Evolutionary conservation across 2,797 vertebrate genomes (phyloP), one percentile per base, ranked within the genome.

Genomic region (Megaceryle alcyon): DNA sequence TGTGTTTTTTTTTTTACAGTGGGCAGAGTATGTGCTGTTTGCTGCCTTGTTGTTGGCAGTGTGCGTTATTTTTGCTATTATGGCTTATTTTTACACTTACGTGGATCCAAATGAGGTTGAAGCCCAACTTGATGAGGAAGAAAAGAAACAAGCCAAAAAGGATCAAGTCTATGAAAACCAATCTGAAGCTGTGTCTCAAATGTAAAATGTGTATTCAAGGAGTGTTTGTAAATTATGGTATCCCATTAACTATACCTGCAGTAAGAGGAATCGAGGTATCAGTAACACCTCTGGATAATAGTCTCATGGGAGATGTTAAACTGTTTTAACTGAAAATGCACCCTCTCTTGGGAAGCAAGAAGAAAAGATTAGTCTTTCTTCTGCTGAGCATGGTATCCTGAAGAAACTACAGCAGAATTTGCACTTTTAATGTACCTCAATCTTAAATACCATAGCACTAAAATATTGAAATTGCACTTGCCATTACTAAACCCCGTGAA

Each of bases 11-110:
- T 41, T 35, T 87, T 65, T 66, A 22, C 96, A 99, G 99, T 99
- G 99, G 99, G 98, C 98, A 5, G 99, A 99, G 83, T 99, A 99
- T 8, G 0, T 99, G 78, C 97, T 99, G 12, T 99, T 99, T 90
- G 99, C 99, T 23, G 98, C 97, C 0, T 98, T 99, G 86, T 96
- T 99, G 54, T 80, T 99, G 41, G 98, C 93, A 5, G 99, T 99
- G 73, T 99, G 98, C 15, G 0, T 99, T 8, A 98, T 99, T 95
- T 99, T 99, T 97, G 98, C 99, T 88, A 23, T 99, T 77, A 99
- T 99, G 99, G 98, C 99, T 8, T 96, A 98, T 85, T 99, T 98
- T 98, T 99, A 99, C 84, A 99, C 98, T 25, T 99, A 99, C 81
- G 79, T 98, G 22, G 98, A 99, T 95, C 99, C 99, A 29, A 88